Evolutionary conservation across 92 coral and sea anemone genomes (phyloP).

Genomic region (Palythoa heliodiscus): DNA sequence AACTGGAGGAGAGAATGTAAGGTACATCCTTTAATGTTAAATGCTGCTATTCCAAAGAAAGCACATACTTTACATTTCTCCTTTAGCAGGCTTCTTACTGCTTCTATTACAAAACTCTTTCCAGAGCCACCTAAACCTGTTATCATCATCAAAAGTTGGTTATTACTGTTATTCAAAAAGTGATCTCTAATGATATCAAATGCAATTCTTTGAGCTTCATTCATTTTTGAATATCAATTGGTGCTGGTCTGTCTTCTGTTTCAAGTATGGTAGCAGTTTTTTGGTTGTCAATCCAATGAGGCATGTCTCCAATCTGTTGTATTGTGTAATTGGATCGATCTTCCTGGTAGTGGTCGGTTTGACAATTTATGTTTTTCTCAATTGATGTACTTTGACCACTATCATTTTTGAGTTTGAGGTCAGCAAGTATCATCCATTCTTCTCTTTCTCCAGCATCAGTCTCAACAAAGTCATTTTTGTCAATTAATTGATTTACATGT

Average conservation of each 20-base stretch:
- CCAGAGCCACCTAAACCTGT: constrained; percentile 60
- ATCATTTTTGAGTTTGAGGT: constrained; percentile 35
- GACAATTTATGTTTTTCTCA: not conserved
- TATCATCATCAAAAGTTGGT: constrained; percentile 57
- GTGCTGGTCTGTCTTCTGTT: not conserved
- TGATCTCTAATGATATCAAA: constrained; percentile 49
- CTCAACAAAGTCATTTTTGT: not conserved
- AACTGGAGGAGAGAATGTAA: constrained; percentile 58
- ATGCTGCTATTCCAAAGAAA: constrained; percentile 64
- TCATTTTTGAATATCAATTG: constrained; percentile 7
- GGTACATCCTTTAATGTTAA: constrained; percentile 51
- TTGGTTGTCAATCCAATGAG: constrained; percentile 51
- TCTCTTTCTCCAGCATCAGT: constrained; percentile 48
- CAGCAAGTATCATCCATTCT: constrained; percentile 70
- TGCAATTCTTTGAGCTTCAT: constrained; percentile 53
- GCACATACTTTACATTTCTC: constrained; percentile 55
- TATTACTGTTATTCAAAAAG: constrained; percentile 32
- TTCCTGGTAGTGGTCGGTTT: not conserved
- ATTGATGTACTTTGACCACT: not conserved
- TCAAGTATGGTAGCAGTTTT: constrained; percentile 15
- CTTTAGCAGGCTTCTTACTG: constrained; percentile 39
- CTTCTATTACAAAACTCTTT: constrained; percentile 62
- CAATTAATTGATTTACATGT: constrained; percentile 10
- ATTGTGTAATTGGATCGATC: constrained; percentile 33
- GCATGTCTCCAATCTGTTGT: constrained; percentile 57